phyloP scores from a whole-genome alignment of 2,113 vertebrate species.

The Scytalopus superciliaris region DNA sequence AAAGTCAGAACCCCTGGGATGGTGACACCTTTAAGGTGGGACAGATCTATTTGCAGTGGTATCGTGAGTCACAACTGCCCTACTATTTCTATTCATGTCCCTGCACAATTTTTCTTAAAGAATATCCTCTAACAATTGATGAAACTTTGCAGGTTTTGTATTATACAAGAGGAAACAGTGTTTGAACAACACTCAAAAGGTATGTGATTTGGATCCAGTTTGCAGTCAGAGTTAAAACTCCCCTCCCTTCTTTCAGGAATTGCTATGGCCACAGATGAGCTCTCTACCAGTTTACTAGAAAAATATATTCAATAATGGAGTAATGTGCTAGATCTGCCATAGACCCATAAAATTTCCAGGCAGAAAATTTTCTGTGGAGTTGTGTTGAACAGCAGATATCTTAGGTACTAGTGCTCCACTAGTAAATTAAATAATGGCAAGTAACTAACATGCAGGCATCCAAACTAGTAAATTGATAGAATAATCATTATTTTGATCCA shows the following conservation, averaged over 20 bases:
- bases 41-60: background rate
- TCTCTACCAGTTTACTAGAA: background rate
- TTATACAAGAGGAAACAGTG: background rate
- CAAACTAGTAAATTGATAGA: background rate
- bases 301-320: background rate
- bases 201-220: background rate
- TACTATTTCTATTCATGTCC: background rate
- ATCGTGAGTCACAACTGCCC: background rate
- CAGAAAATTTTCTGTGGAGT: background rate
- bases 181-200: background rate
- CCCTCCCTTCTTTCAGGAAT: background rate
- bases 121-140: background rate
- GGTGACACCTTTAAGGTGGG: background rate
- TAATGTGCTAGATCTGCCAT: background rate
- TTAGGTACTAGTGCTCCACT: background rate
- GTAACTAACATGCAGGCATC: background rate
- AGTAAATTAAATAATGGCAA: background rate
- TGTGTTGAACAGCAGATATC: background rate
- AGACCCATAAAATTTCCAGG: background rate
- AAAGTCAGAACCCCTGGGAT: background rate
- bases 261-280: background rate
- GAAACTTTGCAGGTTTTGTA: background rate
- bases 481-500: background rate
- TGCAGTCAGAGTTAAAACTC: background rate
- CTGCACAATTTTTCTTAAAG: background rate